Evolutionary conservation across 2,888 invertebrate genomes (phyloP).

Genomic region (Ochropleura plecta): DNA sequence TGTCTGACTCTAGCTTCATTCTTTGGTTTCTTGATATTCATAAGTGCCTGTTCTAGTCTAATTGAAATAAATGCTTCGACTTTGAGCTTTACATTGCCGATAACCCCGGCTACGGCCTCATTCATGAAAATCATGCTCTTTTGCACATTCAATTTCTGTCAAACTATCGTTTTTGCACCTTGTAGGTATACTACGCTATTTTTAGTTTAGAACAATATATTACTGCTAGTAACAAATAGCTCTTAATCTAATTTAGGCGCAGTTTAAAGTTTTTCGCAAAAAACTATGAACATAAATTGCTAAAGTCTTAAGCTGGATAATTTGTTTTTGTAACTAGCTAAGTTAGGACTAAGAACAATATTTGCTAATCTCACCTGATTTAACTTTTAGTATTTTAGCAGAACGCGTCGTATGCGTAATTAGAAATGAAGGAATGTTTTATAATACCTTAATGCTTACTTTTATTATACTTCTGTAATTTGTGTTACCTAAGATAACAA

Average conservation of each 20-base stretch:
- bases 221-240: constrained; percentile 43
- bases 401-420: constrained; percentile 18
- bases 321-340: constrained; percentile 47
- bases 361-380: constrained; percentile 48
- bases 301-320: constrained; percentile 38
- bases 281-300: constrained; percentile 50
- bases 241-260: constrained; percentile 36
- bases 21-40: too few species aligned
- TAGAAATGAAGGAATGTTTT: constrained; percentile 21
- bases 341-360: constrained; percentile 31
- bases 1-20: too few species aligned
- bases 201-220: constrained; percentile 18
- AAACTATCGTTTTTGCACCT: background rate
- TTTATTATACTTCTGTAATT: constrained; percentile 16
- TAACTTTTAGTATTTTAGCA: constrained; percentile 38
- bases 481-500: background rate
- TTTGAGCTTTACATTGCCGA: too few species aligned
- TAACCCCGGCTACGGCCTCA: background rate
- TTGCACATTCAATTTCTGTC: background rate
- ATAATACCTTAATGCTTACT: background rate
- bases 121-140: background rate
- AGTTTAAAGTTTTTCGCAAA: constrained; percentile 26
- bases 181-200: constrained; percentile 14
- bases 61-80: too few species aligned
- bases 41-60: too few species aligned